Conservation (phyloP, 2,797 vertebrate species). For the Eupleurogrammus muticus region DNA sequence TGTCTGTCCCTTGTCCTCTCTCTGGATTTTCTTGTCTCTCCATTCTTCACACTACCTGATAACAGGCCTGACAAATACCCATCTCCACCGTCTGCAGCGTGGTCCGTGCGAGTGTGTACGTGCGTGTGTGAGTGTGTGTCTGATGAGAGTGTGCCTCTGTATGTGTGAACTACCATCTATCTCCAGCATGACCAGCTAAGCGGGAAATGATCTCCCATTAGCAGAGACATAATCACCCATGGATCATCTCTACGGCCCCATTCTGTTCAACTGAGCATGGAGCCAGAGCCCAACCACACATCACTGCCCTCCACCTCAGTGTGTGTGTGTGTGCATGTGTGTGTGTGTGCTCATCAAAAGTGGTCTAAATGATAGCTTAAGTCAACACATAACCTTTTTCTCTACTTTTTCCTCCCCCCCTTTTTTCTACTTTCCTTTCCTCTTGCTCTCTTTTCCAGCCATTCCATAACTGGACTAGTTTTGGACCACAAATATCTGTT, state of each 20-base stretch:
- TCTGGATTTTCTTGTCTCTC: conserved; percentile 31
- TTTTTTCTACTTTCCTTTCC: conserved; percentile 27
- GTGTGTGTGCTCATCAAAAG: conserved; percentile 43
- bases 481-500: conserved; percentile 42
- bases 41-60: conserved; percentile 67
- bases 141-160: conserved; percentile 37
- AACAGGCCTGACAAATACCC: conserved; percentile 72
- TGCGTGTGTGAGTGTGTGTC: conserved; percentile 16
- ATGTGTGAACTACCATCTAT: conserved; percentile 77
- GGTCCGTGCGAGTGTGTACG: conserved; percentile 42
- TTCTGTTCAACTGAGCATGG: conserved; percentile 86
- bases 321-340: conserved; percentile 51
- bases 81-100: conserved; percentile 48
- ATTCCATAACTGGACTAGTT: conserved; percentile 21
- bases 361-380: conserved; percentile 67
- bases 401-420: conserved; percentile 31
- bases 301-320: conserved; percentile 71
- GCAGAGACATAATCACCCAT: conserved; percentile 86
- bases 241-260: conserved; percentile 86
- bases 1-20: conserved; percentile 4
- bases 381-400: conserved; percentile 64
- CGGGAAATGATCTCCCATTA: conserved; percentile 87
- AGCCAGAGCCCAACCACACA: conserved; percentile 76
- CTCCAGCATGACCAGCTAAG: conserved; percentile 84
- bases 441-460: conserved; percentile 21